Conservation (phyloP, 2,113 vertebrate genomes). For the Beaufortia kweichowensis region DNA sequence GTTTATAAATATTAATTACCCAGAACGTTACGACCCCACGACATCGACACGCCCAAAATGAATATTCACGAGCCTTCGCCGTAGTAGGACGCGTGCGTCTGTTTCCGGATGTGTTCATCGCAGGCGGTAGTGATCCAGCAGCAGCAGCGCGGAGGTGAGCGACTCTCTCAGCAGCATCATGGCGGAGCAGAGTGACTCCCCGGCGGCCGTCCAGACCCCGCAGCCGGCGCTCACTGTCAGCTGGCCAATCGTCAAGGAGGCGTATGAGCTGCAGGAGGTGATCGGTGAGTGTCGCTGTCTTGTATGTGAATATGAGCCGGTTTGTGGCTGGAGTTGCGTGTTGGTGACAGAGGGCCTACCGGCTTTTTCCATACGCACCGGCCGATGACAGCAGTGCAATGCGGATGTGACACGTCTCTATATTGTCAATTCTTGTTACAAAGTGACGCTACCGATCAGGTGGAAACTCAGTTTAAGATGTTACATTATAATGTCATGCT, state of each 20-base stretch:
- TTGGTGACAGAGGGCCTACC: conserved; percentile 77
- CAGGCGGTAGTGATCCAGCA: conserved; percentile 60
- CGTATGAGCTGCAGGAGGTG: conserved; percentile 96
- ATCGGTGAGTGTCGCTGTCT: conserved; percentile 83
- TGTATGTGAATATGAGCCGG: conserved; percentile 44
- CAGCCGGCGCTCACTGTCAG: conserved; percentile 73
- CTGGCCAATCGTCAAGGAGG: conserved; percentile 95
- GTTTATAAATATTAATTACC: neutral
- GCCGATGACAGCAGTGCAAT: conserved; percentile 61
- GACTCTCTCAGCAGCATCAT: conserved; percentile 78
- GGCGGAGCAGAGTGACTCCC: conserved; percentile 90
- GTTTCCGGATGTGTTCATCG: conserved; percentile 71
- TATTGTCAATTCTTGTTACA: neutral
- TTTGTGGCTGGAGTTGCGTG: conserved; percentile 42
- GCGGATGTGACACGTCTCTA: conserved; percentile 71
- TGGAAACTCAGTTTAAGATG: too few relatives aligned
- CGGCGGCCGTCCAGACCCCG: conserved; percentile 78
- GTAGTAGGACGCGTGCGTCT: conserved; percentile 45
- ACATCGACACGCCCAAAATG: neutral
- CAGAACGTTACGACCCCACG: too few relatives aligned
- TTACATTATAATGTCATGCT: too few relatives aligned
- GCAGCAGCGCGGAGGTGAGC: conserved; percentile 57
- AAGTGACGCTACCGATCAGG: neutral
- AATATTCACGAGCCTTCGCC: conserved; percentile 3
- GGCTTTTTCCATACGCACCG: conserved; percentile 66